Evolutionary conservation across 1,140 invertebrate genomes (phyloP).

Genomic region (Pseudomyrmex concolor): DNA sequence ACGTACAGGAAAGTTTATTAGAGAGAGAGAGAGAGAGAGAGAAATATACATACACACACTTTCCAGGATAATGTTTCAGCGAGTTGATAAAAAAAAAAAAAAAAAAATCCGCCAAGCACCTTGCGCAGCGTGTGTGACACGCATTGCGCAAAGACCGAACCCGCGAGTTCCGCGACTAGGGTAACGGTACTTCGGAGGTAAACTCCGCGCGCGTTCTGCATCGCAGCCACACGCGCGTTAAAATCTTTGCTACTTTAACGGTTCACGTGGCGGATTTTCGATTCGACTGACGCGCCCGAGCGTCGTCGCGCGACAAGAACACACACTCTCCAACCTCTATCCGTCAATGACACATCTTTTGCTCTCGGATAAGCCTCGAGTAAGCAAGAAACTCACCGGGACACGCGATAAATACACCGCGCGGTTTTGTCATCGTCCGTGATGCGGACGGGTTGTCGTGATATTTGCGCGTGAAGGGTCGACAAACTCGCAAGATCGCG

Average conservation of each 20-base stretch:
- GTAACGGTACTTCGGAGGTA: constrained; percentile 64
- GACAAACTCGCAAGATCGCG: neutral
- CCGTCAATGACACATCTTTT: constrained; percentile 37
- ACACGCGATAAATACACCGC: constrained; percentile 15
- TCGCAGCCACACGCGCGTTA: constrained; percentile 50
- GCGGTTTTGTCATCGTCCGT: neutral
- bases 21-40: too few relatives aligned
- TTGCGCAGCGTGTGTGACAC: neutral
- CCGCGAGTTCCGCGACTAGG: constrained; percentile 31
- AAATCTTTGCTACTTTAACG: constrained; percentile 62
- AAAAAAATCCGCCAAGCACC: neutral
- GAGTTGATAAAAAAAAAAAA: neutral
- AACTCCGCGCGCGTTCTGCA: constrained; percentile 50
- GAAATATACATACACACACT: too few relatives aligned
- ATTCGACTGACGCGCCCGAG: constrained; percentile 26
- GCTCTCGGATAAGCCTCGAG: neutral
- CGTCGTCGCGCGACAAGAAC: neutral
- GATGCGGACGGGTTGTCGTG: neutral
- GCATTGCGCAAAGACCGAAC: constrained; percentile 19
- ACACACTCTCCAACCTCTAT: constrained; percentile 12
- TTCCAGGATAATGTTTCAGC: neutral
- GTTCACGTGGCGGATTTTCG: constrained; percentile 62
- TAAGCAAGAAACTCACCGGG: constrained; percentile 11
- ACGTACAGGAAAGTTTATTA: too few relatives aligned
- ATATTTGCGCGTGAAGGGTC: neutral